These are phyloP conservation scores for Nephrotoma flavescens DNA, from an alignment of 2,888 invertebrate species.

Conservation along the genomic window DNA sequence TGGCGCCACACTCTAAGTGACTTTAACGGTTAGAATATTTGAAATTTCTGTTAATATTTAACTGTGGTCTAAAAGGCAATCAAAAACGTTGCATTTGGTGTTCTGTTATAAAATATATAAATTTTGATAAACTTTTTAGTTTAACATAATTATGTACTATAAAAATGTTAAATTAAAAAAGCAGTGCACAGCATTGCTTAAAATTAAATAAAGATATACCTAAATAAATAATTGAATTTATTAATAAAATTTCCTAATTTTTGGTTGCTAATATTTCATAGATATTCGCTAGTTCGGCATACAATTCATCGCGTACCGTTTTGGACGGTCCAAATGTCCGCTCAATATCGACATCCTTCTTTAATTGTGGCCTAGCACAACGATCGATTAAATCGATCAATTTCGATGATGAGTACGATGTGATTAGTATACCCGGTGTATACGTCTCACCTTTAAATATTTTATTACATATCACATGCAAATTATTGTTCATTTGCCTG, in stretches of 20 bases:
- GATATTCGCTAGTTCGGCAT: background rate
- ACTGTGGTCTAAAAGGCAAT: background rate
- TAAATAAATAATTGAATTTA: background rate
- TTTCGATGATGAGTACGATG: background rate
- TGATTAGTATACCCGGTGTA: background rate
- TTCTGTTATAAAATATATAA: background rate
- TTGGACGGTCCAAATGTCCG: background rate
- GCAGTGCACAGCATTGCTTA: background rate
- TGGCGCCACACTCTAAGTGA: too few relatives aligned
- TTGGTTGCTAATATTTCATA: background rate
- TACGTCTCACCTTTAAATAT: background rate
- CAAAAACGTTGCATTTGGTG: background rate
- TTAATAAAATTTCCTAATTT: background rate
- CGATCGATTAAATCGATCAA: background rate
- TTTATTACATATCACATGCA: slow-evolving; percentile 2
- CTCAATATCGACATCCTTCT: background rate
- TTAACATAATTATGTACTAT: too few relatives aligned
- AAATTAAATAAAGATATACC: background rate
- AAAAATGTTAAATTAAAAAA: background rate
- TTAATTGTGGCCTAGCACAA: background rate
- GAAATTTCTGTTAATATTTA: background rate
- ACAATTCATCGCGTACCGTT: background rate
- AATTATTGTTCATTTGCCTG: slow-evolving; percentile 5
- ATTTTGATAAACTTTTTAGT: background rate
- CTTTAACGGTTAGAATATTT: background rate